Base-by-base conservation (phyloP, 2,888 invertebrate species). In the Monoplex corrugatus region DNA sequence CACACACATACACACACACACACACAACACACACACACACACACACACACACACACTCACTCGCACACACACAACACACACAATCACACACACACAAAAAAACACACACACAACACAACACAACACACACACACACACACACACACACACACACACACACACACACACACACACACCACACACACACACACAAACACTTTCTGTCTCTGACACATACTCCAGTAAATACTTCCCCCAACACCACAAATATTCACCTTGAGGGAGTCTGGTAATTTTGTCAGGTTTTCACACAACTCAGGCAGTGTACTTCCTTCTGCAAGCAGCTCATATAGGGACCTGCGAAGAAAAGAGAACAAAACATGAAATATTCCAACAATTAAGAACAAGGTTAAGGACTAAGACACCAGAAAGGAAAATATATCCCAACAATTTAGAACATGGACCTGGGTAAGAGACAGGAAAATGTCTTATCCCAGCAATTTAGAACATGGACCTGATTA, bases 261-360 rank as follows among this genome's bases (percentile, higher is more conserved):
- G 19, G 78, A 72, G 6, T 86, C 43, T 28, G 92, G 90, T 10
- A 90, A 83, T 19, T 91, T 88, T 82, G 89, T 87, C 75, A 98
- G 96, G 92, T 97, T 97, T 8, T 96, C 93, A 94, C 98, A 98
- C 75, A 98, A 96, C 83, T 97, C 96, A 38, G 96, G 94, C 43
- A 97, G 95, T 0, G 97, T 96, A 89, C 96, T 96, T 0, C 97
- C 97, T 95, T 97, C 97, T 0, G 97, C 97, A 98, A 98, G 98
- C 16, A 99, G 95, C 96, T 99, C 98, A 91, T 92, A 94, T 5
- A 94, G 88, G 19, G 94, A 94, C 87, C 95, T 95, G 86, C 82
- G 89, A 91, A 75, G 32, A 72, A 40, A 68, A 68, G n/a, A n/a
- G n/a, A 28, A 13, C 50, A 50, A n/a, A n/a, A n/a, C n/a, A n/a